Percentiles rank a stretch among this genome's conserved stretches.
These are phyloP conservation scores for Hydrocynus forskahlii DNA, from an alignment of 2,797 vertebrate genomes.

Conservation along the genomic window DNA sequence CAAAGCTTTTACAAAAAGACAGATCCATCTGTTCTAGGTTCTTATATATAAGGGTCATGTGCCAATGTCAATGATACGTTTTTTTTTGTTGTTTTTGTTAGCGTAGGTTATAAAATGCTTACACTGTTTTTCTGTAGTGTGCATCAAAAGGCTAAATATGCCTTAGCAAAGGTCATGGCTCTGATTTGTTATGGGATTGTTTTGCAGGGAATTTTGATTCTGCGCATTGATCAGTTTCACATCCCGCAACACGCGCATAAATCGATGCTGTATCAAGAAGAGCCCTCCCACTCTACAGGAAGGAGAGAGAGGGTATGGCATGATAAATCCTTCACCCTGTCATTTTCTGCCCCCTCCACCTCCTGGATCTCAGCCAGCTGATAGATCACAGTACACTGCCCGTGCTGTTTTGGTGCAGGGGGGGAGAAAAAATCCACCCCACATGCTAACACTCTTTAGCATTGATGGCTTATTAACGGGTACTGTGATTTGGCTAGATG, in stretches of 20 bases:
- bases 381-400: slow-evolving; percentile 77
- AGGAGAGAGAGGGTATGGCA: slow-evolving; percentile 51
- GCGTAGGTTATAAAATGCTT: slow-evolving; percentile 49
- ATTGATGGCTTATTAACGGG: slow-evolving; percentile 90
- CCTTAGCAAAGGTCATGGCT: slow-evolving; percentile 75
- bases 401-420: slow-evolving; percentile 61
- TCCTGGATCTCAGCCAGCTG: slow-evolving; percentile 70
- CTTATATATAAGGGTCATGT: not conserved
- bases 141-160: slow-evolving; percentile 78
- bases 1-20: no score
- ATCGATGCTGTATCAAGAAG: slow-evolving; percentile 81
- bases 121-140: slow-evolving; percentile 72
- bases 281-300: slow-evolving; percentile 68
- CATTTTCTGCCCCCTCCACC: slow-evolving; percentile 57
- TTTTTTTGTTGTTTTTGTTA: slow-evolving; percentile 16
- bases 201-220: slow-evolving; percentile 78
- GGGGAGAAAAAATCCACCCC: slow-evolving; percentile 70
- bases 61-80: slow-evolving; percentile 17
- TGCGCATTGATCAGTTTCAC: slow-evolving; percentile 82
- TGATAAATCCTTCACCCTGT: slow-evolving; percentile 73
- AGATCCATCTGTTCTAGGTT: not conserved
- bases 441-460: slow-evolving; percentile 88
- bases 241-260: slow-evolving; percentile 77
- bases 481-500: slow-evolving; percentile 92
- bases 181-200: slow-evolving; percentile 80